Conservation (phyloP, 2,113 vertebrate genomes). For the Hippocampus barbouri region DNA sequence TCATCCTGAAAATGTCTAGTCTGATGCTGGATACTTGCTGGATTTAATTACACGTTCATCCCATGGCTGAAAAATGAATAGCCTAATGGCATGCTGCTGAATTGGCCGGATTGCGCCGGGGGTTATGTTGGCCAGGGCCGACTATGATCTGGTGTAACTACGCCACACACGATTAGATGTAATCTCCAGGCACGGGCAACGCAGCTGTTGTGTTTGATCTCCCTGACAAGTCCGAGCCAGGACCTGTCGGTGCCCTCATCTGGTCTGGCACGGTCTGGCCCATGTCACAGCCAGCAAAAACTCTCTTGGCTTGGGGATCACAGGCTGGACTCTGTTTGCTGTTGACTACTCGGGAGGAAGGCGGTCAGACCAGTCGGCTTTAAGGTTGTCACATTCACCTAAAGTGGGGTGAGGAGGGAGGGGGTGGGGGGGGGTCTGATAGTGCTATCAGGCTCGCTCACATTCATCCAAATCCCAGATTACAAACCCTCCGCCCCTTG, state of each 20-base stretch:
- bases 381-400: conserved; percentile 24
- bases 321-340: conserved; percentile 12
- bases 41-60: background rate
- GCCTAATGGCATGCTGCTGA: conserved; percentile 54
- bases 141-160: conserved; percentile 66
- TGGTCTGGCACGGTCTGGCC: conserved; percentile 15
- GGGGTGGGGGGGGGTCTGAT: conserved; percentile 36
- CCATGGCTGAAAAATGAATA: conserved; percentile 38
- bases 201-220: conserved; percentile 57
- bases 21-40: background rate
- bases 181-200: conserved; percentile 56
- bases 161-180: conserved; percentile 43
- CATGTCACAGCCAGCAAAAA: conserved; percentile 30
- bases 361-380: conserved; percentile 12
- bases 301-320: conserved; percentile 27
- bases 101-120: conserved; percentile 57
- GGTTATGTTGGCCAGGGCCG: conserved; percentile 38
- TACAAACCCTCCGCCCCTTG: conserved; percentile 56
- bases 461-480: conserved; percentile 77
- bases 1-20: background rate
- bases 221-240: conserved; percentile 38
- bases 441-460: conserved; percentile 65
- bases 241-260: conserved; percentile 15
- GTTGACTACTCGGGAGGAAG: conserved; percentile 11
- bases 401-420: conserved; percentile 18